Conservation (phyloP, 2,888 invertebrate genomes). For the Lumbricus terrestris region DNA sequence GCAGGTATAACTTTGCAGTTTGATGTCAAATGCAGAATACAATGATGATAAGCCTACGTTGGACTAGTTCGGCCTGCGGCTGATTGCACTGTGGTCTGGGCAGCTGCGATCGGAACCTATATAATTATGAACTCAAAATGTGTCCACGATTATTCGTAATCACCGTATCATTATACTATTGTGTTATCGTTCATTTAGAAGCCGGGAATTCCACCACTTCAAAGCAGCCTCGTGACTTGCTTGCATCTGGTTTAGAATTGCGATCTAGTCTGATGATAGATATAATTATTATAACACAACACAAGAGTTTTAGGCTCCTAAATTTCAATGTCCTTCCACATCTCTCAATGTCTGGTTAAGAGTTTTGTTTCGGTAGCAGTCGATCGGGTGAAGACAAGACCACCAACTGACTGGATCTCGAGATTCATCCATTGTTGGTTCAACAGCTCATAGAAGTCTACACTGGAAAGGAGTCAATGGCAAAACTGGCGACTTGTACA, state of each 20-base stretch:
- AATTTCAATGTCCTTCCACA: background rate
- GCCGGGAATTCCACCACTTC: background rate
- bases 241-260: background rate
- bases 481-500: too few relatives aligned
- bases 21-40: background rate
- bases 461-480: background rate
- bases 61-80: background rate
- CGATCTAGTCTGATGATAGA: background rate
- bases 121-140: background rate
- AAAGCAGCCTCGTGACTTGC: background rate
- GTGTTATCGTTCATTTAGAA: background rate
- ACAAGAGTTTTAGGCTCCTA: too few relatives aligned
- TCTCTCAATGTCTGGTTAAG: background rate
- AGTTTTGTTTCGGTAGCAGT: too few relatives aligned
- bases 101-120: background rate
- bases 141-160: background rate
- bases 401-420: background rate
- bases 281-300: too few relatives aligned
- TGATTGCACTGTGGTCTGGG: background rate
- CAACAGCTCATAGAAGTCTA: background rate
- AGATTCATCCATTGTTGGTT: background rate
- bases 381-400: too few relatives aligned
- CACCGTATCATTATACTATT: background rate
- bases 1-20: background rate
- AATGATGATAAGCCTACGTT: background rate